Conservation (phyloP, 2,113 vertebrate species). For the Cyanoramphus novaezelandiae region DNA sequence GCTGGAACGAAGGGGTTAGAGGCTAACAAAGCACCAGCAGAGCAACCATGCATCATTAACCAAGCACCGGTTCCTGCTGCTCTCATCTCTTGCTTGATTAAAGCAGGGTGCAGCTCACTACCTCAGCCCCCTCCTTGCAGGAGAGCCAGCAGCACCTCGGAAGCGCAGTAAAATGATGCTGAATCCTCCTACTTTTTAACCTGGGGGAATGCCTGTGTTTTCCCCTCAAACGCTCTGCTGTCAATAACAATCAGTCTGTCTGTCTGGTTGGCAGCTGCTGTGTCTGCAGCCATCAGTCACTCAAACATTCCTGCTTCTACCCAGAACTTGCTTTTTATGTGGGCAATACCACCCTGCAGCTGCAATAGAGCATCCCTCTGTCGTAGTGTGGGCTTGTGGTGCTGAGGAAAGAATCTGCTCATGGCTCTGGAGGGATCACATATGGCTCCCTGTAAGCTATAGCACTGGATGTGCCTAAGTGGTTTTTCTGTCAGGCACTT, state of each 20-base stretch:
- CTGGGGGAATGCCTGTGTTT: neutral
- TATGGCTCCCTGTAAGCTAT: neutral
- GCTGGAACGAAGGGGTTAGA: neutral
- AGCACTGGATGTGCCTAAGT: neutral
- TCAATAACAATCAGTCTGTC: neutral
- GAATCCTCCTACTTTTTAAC: neutral
- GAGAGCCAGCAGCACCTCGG: neutral
- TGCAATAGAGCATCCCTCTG: neutral
- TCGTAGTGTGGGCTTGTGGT: neutral
- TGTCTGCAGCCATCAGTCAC: neutral
- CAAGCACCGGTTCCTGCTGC: fast-evolving
- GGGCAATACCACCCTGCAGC: neutral
- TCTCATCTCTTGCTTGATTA: neutral
- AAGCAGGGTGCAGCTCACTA: fast-evolving
- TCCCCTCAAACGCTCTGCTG: neutral
- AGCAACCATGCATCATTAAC: neutral
- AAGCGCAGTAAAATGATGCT: neutral
- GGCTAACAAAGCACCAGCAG: neutral
- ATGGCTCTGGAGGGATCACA: neutral
- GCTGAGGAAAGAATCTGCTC: neutral
- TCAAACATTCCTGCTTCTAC: neutral
- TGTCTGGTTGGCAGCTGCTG: neutral
- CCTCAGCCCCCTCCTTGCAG: neutral
- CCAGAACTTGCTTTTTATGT: neutral
- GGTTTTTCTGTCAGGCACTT: neutral